A percentile compares a stretch with the other conserved stretches of the same genome.
Conservation (phyloP, 2,888 invertebrate species). For the Nomada ruficornis region DNA sequence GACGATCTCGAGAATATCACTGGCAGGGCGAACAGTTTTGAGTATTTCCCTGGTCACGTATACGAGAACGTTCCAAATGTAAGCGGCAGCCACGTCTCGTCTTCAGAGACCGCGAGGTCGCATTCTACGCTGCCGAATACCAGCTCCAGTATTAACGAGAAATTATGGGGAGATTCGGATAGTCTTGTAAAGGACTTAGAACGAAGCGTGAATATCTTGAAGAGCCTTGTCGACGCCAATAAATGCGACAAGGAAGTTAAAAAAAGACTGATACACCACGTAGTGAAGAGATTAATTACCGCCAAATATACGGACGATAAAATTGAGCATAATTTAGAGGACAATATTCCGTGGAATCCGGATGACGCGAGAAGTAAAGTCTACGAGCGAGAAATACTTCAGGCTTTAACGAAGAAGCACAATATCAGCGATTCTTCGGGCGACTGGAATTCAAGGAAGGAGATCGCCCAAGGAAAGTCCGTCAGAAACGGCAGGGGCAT, state of each 20-base stretch:
- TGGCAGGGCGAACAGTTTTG: conserved; percentile 89
- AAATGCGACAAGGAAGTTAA: conserved; percentile 87
- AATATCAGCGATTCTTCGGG: conserved; percentile 80
- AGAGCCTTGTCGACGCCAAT: conserved; percentile 86
- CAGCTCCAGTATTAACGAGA: conserved; percentile 82
- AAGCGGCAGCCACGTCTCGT: conserved; percentile 78
- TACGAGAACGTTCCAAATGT: conserved; percentile 85
- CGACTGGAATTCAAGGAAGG: conserved; percentile 78
- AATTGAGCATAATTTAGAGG: conserved; percentile 80
- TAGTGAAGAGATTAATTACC: conserved; percentile 87
- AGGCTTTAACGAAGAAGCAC: conserved; percentile 78
- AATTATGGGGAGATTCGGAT: conserved; percentile 82
- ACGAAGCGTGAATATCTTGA: conserved; percentile 87
- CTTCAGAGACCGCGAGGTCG: conserved; percentile 78
- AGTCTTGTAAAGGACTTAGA: conserved; percentile 87
- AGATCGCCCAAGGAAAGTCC: conserved; percentile 57
- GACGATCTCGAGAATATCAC: conserved; percentile 81
- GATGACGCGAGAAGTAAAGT: conserved; percentile 81
- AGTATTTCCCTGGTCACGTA: conserved; percentile 86
- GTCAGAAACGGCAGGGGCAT: conserved; percentile 61
- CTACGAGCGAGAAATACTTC: conserved; percentile 80
- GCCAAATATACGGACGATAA: conserved; percentile 87
- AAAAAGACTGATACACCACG: conserved; percentile 88
- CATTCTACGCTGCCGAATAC: conserved; percentile 82
- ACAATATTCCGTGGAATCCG: conserved; percentile 84